Base-by-base conservation (phyloP, 2,113 vertebrate genomes). In the Zapornia atra region DNA sequence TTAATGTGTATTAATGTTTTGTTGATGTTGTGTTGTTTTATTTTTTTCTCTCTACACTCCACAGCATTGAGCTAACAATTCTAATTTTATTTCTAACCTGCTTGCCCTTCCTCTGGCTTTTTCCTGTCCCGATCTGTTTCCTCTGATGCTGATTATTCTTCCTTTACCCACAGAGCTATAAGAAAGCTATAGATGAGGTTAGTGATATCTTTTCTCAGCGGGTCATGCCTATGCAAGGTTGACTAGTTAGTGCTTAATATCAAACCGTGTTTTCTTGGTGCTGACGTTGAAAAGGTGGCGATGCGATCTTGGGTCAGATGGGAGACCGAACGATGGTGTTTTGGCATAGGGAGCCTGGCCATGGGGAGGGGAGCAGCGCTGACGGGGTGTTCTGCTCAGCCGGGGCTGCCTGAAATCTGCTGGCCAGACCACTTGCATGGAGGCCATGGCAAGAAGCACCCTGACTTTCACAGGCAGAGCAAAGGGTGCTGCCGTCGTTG, bases 161-260 rank as follows among this genome's bases (percentile, higher is more conserved):
- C 96, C 98, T 97, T 97, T 98, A 97, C 95, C 97, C 95, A 97
- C 98, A 99, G 99, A 99, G 99, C 98, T 99, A 99, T 99, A 99
- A 99, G 98, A 99, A 99, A 99, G 99, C 99, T 97, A 98, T 99
- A 98, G 99, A 99, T 97, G 99, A 99, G 99, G 99, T 99, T 97
- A 99, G 99, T 99, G 98, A 96, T 96, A 71, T 91, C 83, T 98
- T 98, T 98, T 97, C 92, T 98, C 92, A 94, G 94, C 95, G 96
- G 92, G 92, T 98, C 95, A 51, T 98, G 82, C 71, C 97, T 97
- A 56, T 93, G 89, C 56, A 90, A 97, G 83, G 96, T 97, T 94
- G 71, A 94, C 89, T 96, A 96, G 96, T 77, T 95, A 96, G 96
- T 24, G 21, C 70, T 96, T 96, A 79, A 83, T 84, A 75, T 53